Base-by-base conservation (phyloP, 2,797 vertebrate species). In the Distichodus sexfasciatus region DNA sequence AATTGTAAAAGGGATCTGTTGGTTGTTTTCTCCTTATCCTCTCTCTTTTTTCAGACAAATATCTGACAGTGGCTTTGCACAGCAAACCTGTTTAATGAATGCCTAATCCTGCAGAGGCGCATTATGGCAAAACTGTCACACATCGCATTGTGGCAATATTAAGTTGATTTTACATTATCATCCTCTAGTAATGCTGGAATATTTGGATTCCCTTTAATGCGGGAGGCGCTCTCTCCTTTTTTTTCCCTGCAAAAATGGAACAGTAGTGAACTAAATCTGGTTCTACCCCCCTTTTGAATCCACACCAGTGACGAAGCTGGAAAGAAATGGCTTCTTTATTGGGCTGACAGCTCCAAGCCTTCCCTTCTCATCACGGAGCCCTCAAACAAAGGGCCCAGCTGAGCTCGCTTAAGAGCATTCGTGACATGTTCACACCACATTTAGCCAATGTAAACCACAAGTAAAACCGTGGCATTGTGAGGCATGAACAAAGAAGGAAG, bases 141-240 rank as follows among this genome's bases (percentile, higher is more conserved):
- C 72, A 69, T 86, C 81, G 74, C 85, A 90, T 90, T 91, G 87
- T 90, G 84, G 79, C 85, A 88, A 91, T 87, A 88, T 91, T 91
- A 91, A 89, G 88, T 90, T 88, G 89, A 89, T 90, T 92, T 91
- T 91, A 91, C 90, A 92, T 91, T 89, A 90, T 91, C 90, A 91
- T 91, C 89, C 87, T 79, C 88, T 91, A 82, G 89, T 91, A 91
- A 92, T 91, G 85, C 90, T 81, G 82, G 82, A 89, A 87, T 90
- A 90, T 91, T 90, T 90, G 85, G 86, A 88, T 90, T 89, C 85
- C 86, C 84, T 87, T 89, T 90, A 90, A 90, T 86, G 86, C 84
- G 74, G 76, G 80, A 82, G 76, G 79, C 35, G 8, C 3, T 55
- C 40, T 38, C 38, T 26, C 40, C 21, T 21, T 12, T 23, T 10